Percentiles rank a stretch among this genome's conserved stretches.
Evolutionary conservation across 2,797 vertebrate genomes (phyloP).

Genomic region (Tenualosa thibaudeaui): DNA sequence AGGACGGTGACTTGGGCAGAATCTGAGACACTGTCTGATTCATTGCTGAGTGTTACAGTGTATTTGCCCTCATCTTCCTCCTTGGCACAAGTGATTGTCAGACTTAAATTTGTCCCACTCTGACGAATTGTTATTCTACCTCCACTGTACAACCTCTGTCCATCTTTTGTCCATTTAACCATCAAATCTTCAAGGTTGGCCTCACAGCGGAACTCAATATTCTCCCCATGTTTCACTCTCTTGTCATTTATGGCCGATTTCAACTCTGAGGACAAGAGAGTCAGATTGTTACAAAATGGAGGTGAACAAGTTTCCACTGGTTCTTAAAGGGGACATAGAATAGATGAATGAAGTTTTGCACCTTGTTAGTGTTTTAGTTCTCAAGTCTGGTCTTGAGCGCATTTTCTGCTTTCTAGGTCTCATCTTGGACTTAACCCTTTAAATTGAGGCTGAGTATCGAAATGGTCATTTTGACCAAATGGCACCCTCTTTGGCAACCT

Average conservation of each 20-base stretch:
- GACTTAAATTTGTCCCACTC: background rate
- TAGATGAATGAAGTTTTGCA: too few relatives aligned
- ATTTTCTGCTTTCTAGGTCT: too few relatives aligned
- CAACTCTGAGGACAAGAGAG: background rate
- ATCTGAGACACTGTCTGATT: background rate
- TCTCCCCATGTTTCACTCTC: background rate
- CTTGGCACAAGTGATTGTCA: background rate
- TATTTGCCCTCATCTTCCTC: background rate
- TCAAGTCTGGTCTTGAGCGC: too few relatives aligned
- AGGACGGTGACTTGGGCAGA: background rate
- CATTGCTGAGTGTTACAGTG: background rate
- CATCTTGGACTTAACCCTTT: too few relatives aligned
- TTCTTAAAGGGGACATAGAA: too few relatives aligned
- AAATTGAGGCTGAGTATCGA: too few relatives aligned
- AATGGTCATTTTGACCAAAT: too few relatives aligned
- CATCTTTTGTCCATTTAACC: background rate
- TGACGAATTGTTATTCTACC: background rate
- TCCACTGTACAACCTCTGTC: background rate
- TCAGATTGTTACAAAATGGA: too few relatives aligned
- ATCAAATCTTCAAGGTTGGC: background rate
- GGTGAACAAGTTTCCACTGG: too few relatives aligned
- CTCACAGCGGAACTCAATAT: background rate
- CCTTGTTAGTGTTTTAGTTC: too few relatives aligned
- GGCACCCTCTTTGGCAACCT: too few relatives aligned
- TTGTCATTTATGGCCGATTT: background rate